These are phyloP conservation scores for Bombus fervidus DNA, from an alignment of 1,140 invertebrate genomes.

Conservation along the genomic window DNA sequence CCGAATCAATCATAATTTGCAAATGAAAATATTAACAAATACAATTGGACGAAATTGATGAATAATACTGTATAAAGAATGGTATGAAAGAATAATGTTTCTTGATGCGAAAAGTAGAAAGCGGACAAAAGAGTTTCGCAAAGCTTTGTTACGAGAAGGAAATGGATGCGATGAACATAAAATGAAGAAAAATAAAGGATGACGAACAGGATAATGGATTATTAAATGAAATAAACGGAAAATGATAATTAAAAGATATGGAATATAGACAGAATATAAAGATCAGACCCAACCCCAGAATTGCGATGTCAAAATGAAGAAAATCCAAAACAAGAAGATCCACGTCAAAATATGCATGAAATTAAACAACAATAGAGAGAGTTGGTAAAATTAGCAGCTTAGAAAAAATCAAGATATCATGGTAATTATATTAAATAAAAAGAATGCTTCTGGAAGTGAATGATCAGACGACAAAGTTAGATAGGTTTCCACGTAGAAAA, in stretches of 20 bases:
- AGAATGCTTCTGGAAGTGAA: not conserved
- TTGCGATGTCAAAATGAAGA: slow-evolving; percentile 60
- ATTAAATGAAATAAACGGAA: not conserved
- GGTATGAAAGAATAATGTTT: slow-evolving; percentile 4
- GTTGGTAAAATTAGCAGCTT: not conserved
- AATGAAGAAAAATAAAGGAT: not conserved
- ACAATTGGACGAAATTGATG: not conserved
- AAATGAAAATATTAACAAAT: not conserved
- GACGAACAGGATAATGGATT: not conserved
- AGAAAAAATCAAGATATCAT: not conserved
- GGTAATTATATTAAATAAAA: not conserved
- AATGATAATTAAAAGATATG: too few species aligned
- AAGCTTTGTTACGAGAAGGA: slow-evolving; percentile 10
- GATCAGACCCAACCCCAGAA: slow-evolving; percentile 42
- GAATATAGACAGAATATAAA: not conserved
- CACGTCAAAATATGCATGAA: slow-evolving; percentile 2
- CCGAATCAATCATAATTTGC: not conserved
- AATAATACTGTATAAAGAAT: not conserved
- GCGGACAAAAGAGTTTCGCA: not conserved
- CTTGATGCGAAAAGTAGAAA: slow-evolving; percentile 2
- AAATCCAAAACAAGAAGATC: slow-evolving; percentile 68
- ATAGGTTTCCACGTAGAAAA: slow-evolving; percentile 62
- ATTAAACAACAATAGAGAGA: too few species aligned
- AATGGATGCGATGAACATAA: not conserved
- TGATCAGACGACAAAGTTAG: slow-evolving; percentile 44